Percentiles rank a stretch among this genome's conserved stretches.
Evolutionary conservation across 2,888 invertebrate species (phyloP).

Genomic region (Holacanthella duospinosa): DNA sequence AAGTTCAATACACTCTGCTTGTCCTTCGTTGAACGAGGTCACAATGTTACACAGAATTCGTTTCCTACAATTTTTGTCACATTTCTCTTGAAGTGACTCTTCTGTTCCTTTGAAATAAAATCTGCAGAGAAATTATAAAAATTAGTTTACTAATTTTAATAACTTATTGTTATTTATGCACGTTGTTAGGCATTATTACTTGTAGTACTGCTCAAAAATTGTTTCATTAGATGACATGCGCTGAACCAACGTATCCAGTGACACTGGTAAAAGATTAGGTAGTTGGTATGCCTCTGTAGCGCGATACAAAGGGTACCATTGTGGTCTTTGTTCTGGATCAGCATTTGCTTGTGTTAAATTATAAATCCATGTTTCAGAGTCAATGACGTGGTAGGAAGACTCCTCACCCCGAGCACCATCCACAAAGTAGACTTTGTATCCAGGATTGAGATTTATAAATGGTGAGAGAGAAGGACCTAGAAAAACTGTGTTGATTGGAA

Average conservation of each 20-base stretch:
- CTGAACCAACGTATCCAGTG: constrained; percentile 42
- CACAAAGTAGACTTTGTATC: constrained; percentile 24
- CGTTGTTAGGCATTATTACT: constrained; percentile 13
- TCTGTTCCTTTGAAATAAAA: background rate
- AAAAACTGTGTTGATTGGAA: constrained; percentile 41
- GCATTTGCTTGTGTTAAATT: constrained; percentile 42
- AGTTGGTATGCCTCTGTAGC: constrained; percentile 42
- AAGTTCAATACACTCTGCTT: constrained; percentile 31
- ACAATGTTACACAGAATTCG: constrained; percentile 6
- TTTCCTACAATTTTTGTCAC: constrained; percentile 3
- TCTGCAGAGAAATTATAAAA: background rate
- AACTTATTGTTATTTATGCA: too few relatives aligned
- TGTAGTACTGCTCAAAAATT: constrained; percentile 39
- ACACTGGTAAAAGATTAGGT: constrained; percentile 40
- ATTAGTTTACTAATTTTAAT: background rate
- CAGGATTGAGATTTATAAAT: constrained; percentile 38
- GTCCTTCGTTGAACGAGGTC: background rate
- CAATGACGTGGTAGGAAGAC: constrained; percentile 39
- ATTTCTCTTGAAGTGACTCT: background rate
- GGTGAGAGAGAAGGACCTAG: constrained; percentile 48
- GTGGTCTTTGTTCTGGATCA: constrained; percentile 40
- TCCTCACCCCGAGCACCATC: constrained; percentile 35
- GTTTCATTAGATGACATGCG: constrained; percentile 42
- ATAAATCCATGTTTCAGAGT: constrained; percentile 43
- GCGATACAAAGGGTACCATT: constrained; percentile 43